These are phyloP conservation scores for Octodon degus DNA, from an alignment of 2,113 vertebrate species.

Conservation along the genomic window DNA sequence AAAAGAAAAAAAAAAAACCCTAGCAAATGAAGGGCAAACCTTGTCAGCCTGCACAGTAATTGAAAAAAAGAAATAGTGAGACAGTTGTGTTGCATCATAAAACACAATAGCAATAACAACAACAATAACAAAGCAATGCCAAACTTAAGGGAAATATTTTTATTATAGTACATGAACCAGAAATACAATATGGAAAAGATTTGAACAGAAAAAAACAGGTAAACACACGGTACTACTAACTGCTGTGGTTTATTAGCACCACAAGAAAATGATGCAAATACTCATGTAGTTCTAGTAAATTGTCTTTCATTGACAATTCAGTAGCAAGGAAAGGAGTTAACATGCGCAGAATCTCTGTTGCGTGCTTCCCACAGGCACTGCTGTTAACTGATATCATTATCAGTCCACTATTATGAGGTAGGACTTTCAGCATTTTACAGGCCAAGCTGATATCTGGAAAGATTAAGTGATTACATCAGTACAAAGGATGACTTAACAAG, in stretches of 20 bases:
- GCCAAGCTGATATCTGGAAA: neutral
- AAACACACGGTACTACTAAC: neutral
- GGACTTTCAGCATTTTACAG: neutral
- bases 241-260: neutral
- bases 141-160: neutral
- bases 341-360: neutral
- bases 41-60: neutral
- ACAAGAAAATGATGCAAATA: neutral
- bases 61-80: neutral
- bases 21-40: neutral
- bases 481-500: neutral
- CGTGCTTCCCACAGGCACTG: neutral
- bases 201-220: neutral
- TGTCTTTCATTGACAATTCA: neutral
- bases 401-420: neutral
- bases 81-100: neutral
- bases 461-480: neutral
- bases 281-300: neutral
- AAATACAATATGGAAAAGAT: neutral
- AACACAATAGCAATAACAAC: neutral
- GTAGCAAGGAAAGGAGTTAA: neutral
- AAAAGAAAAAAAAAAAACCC: neutral
- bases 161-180: neutral
- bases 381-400: neutral
- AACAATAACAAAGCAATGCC: neutral